phyloP scores from a whole-genome alignment of 2,113 vertebrate genomes.

The Empidonax traillii region DNA sequence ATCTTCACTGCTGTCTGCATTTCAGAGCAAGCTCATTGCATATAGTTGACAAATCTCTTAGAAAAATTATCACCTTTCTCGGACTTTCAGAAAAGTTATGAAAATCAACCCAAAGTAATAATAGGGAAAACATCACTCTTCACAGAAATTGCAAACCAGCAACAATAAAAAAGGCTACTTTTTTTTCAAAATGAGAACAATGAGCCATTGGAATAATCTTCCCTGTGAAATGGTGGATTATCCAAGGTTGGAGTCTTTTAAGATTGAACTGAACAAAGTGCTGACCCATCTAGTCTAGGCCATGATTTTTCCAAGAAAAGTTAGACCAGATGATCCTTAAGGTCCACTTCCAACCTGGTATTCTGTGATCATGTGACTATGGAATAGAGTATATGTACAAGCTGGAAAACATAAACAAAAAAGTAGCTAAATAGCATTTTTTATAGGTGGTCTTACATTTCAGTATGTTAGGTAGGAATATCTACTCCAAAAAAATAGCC shows the following conservation, averaged over 20 bases:
- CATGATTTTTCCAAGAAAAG: background rate
- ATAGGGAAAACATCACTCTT: background rate
- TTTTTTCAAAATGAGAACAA: background rate
- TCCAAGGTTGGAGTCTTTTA: background rate
- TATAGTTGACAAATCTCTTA: background rate
- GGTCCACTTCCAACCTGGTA: background rate
- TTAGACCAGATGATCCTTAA: background rate
- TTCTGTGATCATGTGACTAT: background rate
- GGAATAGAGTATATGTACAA: background rate
- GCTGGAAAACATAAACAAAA: background rate
- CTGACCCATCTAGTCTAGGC: background rate
- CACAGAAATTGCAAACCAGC: background rate
- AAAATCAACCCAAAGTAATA: background rate
- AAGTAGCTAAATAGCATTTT: background rate
- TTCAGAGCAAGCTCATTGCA: background rate
- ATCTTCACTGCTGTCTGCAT: background rate
- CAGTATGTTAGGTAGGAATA: background rate
- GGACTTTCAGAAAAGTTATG: background rate
- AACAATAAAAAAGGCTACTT: background rate
- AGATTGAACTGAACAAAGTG: background rate
- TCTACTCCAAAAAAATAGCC: background rate
- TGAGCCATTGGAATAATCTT: background rate
- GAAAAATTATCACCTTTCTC: background rate
- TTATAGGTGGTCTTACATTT: background rate
- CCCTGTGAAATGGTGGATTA: background rate